Conservation (phyloP, 2,797 vertebrate genomes). For the Poeciliopsis infans region DNA sequence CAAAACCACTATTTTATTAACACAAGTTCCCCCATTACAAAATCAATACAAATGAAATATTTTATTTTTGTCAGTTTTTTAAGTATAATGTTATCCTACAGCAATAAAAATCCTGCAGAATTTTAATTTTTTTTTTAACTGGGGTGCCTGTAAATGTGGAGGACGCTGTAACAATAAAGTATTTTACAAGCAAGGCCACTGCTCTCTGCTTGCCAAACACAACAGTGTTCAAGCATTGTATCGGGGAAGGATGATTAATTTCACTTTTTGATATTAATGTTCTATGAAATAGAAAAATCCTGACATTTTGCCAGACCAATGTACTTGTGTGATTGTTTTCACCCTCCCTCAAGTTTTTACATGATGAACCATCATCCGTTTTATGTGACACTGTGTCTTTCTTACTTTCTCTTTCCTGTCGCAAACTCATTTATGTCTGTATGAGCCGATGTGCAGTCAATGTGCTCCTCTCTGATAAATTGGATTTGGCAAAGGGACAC, state of each 20-base stretch:
- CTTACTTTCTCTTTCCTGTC: background rate
- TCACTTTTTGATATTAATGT: background rate
- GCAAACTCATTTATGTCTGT: background rate
- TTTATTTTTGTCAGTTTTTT: background rate
- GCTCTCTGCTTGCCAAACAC: background rate
- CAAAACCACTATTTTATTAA: background rate
- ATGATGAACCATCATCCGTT: background rate
- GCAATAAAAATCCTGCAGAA: background rate
- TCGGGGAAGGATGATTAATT: background rate
- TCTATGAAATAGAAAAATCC: background rate
- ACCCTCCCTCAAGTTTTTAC: background rate
- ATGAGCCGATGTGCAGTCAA: background rate
- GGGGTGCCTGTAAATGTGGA: background rate
- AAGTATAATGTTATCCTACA: background rate
- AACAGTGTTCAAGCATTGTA: background rate
- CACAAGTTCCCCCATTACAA: background rate
- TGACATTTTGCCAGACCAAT: background rate
- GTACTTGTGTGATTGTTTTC: background rate
- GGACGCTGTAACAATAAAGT: background rate
- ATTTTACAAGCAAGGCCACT: background rate
- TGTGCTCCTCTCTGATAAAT: slow-evolving; percentile 7
- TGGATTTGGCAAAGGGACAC: slow-evolving; percentile 7
- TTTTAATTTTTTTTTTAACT: background rate
- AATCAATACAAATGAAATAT: background rate
- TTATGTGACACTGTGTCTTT: background rate